These are phyloP conservation scores for Watsonalla cultraria DNA, from an alignment of 2,888 invertebrate genomes.

Conservation along the genomic window DNA sequence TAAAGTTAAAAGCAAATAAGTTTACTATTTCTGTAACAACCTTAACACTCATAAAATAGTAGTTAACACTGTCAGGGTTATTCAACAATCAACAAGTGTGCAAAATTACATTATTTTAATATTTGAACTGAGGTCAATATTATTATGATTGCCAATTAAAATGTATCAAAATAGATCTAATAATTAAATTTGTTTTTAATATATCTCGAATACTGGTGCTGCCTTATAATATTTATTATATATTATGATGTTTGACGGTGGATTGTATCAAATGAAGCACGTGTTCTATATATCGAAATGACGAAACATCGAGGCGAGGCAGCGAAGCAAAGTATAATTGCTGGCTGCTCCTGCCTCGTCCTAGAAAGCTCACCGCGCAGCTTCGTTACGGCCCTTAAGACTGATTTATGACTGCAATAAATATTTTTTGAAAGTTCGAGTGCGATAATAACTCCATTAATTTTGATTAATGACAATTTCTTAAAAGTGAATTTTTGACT, in stretches of 20 bases:
- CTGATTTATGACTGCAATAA: conserved; percentile 74
- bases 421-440: conserved; percentile 76
- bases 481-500: conserved; percentile 71
- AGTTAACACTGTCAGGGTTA: not conserved
- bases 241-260: not conserved
- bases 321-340: conserved; percentile 35
- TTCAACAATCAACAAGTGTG: not conserved
- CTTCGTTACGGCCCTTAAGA: conserved; percentile 74
- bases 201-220: too few species aligned
- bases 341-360: conserved; percentile 48
- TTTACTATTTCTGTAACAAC: too few species aligned
- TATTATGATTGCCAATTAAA: not conserved
- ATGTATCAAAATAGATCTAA: too few species aligned
- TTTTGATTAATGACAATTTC: conserved; percentile 78
- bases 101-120: not conserved
- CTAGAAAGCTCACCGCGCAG: conserved; percentile 67
- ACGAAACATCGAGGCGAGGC: conserved; percentile 5
- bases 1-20: not conserved
- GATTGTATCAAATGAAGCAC: not conserved
- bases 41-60: too few species aligned
- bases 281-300: too few species aligned
- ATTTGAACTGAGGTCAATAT: not conserved
- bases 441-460: conserved; percentile 79
- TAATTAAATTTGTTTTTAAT: too few species aligned
- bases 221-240: too few species aligned